These are phyloP conservation scores for Parnassius glacialis DNA, from an alignment of 2,888 invertebrate genomes.

Conservation along the genomic window DNA sequence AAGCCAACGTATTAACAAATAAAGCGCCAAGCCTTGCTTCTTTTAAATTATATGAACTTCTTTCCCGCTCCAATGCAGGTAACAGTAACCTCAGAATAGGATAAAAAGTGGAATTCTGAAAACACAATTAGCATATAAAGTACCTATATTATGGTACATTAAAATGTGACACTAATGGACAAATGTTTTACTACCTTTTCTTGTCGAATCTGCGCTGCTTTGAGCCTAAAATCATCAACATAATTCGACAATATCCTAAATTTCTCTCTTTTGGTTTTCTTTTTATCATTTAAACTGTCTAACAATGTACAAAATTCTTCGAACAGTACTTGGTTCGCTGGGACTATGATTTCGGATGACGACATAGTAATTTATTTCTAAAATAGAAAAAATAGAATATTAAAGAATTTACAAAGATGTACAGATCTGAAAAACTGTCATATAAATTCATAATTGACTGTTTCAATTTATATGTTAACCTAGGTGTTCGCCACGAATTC, in stretches of 20 bases:
- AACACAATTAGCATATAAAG: slow-evolving; percentile 29
- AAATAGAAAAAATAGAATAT: neutral
- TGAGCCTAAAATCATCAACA: slow-evolving; percentile 70
- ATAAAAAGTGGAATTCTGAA: slow-evolving; percentile 83
- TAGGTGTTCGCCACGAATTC: too few relatives aligned
- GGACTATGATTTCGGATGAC: slow-evolving; percentile 31
- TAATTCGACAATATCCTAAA: slow-evolving; percentile 67
- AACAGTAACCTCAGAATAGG: slow-evolving; percentile 89
- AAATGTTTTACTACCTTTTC: slow-evolving; percentile 55
- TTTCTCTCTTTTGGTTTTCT: slow-evolving; percentile 69
- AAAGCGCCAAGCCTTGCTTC: slow-evolving; percentile 86
- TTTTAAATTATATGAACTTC: slow-evolving; percentile 91
- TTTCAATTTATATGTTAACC: too few relatives aligned
- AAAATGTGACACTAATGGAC: too few relatives aligned
- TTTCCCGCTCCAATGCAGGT: slow-evolving; percentile 88
- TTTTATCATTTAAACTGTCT: slow-evolving; percentile 77
- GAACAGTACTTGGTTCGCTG: slow-evolving; percentile 70
- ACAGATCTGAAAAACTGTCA: too few relatives aligned
- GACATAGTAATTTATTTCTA: slow-evolving; percentile 10
- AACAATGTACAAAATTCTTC: slow-evolving; percentile 80
- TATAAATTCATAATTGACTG: too few relatives aligned
- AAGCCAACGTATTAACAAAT: slow-evolving; percentile 87
- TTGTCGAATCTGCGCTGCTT: slow-evolving; percentile 45
- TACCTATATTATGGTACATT: too few relatives aligned
- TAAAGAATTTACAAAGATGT: too few relatives aligned